Evolutionary conservation across 2,113 vertebrate species (phyloP).

Genomic region (Ptilorrhoa leucosticta): DNA sequence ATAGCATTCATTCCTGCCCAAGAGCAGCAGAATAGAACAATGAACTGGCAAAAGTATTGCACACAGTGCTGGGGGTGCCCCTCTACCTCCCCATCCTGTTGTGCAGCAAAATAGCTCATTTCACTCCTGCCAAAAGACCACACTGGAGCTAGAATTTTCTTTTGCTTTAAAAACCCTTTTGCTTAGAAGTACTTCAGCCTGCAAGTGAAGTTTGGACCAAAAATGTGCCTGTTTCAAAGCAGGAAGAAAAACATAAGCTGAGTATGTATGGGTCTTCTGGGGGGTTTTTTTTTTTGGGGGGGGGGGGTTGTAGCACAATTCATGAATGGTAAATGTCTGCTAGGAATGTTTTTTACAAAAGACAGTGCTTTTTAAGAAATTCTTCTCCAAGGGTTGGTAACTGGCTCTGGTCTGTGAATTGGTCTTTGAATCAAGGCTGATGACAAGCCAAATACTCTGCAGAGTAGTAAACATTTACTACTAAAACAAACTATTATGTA

Average conservation of each 20-base stretch:
- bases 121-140: neutral
- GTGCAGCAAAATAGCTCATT: neutral
- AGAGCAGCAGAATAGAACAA: neutral
- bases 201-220: neutral
- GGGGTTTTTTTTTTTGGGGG: neutral
- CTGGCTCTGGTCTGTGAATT: neutral
- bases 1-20: neutral
- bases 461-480: neutral
- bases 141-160: neutral
- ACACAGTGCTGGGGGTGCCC: neutral
- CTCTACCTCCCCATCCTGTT: constrained; percentile 4
- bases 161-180: neutral
- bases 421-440: neutral
- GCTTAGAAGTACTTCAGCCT: neutral
- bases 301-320: neutral
- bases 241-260: neutral
- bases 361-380: neutral
- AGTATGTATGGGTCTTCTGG: neutral
- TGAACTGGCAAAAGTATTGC: constrained; percentile 7
- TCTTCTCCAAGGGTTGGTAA: neutral
- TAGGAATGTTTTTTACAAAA: neutral
- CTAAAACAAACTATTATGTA: neutral
- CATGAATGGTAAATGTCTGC: neutral
- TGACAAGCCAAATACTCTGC: neutral
- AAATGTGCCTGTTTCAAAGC: neutral